Base-by-base conservation (phyloP, 2,113 vertebrate species). In the Lepus europaeus region DNA sequence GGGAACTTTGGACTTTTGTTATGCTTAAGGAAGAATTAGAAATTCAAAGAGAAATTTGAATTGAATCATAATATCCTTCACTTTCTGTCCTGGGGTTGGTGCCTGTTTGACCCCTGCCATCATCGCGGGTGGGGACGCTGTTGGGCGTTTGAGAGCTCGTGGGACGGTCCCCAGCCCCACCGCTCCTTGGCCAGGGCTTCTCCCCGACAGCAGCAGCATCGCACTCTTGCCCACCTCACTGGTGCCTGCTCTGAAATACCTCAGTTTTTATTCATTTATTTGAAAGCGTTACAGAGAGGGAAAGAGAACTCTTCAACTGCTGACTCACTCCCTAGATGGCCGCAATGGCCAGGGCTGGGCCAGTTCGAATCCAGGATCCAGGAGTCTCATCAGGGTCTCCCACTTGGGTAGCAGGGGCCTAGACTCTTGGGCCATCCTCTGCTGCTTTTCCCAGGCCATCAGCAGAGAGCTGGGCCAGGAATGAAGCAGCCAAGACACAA, bases 21-120 rank as follows among this genome's bases (percentile, higher is more conserved):
- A 36, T 89, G 79, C 31, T 93, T 92, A 83, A 79, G 59, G 89
- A 88, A 64, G 45, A 86, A 90, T 91, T 78, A 82, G 66, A 88
- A 87, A 85, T 63, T 84, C 22, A 77, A 63, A 66, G 72, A 91
- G 45, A 70, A 86, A 59, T 77, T 84, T 20, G 53, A 84, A 69
- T 85, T 39, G 53, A 49, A 27, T 78, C 17, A 17, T 64, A 11
- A 72, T 80, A 59, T 76, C 77, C 9, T 23, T 79, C 76, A 66
- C 13, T n/a, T 76, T 66, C 36, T 29, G 5, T 39, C 12, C 27
- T 73, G 73, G 10, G 49, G 3, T 27, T n/a, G 6, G 36, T 31
- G 51, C 5, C 45, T 10, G 74, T 39, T 70, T 86, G 80, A 7
- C 45, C 39, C 1, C 39, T 39, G 39, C 39, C 39, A 39, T 39